Conservation (phyloP, 2,797 vertebrate species). For the Cephalopachus bancanus region DNA sequence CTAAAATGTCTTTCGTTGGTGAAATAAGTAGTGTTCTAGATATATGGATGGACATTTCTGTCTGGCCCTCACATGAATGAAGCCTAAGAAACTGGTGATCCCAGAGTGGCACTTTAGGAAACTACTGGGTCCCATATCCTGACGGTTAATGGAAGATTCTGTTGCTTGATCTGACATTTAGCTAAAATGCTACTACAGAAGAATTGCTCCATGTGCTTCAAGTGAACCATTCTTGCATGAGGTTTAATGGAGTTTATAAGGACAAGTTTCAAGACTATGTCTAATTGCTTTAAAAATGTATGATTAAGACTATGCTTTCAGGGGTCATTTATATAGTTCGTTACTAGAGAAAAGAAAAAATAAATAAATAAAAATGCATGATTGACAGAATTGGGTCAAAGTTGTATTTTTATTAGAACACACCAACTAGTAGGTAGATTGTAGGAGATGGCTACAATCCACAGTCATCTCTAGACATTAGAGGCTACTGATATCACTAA, state of each 20-base stretch:
- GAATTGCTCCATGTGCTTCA: not conserved
- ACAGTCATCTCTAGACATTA: not conserved
- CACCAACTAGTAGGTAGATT: not conserved
- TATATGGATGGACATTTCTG: not conserved
- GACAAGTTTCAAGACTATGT: not conserved
- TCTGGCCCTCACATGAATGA: not conserved
- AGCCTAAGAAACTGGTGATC: not conserved
- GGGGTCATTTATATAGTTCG: no score
- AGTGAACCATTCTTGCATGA: not conserved
- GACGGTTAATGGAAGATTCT: conserved; percentile 5
- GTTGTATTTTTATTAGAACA: conserved; percentile 42
- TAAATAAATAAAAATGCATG: not conserved
- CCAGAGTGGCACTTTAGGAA: not conserved
- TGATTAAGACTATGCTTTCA: no score
- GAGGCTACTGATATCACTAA: not conserved
- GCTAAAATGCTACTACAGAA: not conserved
- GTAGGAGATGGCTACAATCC: not conserved
- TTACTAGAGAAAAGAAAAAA: no score
- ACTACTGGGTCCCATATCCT: not conserved
- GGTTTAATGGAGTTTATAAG: not conserved
- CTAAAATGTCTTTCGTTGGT: not conserved
- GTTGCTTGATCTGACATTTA: not conserved
- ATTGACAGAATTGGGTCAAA: not conserved
- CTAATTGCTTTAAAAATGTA: conserved; percentile 2
- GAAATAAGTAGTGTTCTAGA: conserved; percentile 46